phyloP scores from a whole-genome alignment of 2,888 invertebrate genomes.

The Erebia ligea region DNA sequence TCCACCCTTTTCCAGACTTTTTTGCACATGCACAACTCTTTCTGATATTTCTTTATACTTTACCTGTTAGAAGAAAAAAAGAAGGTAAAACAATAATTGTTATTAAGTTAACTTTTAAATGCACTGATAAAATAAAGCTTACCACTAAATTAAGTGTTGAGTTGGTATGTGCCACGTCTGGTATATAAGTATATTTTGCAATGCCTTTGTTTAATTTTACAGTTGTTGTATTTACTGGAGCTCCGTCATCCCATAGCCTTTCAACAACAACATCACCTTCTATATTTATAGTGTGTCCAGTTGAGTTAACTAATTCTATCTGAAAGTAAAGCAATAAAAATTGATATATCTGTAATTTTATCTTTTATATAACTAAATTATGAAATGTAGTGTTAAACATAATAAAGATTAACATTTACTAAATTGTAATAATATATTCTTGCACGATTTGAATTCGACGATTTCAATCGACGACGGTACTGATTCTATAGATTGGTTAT shows the following conservation, averaged over 20 bases:
- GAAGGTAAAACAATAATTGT: background rate
- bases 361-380: background rate
- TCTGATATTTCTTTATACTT: constrained; percentile 91
- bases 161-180: constrained; percentile 77
- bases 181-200: constrained; percentile 62
- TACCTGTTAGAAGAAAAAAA: constrained; percentile 76
- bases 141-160: constrained; percentile 89
- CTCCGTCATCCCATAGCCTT: constrained; percentile 74
- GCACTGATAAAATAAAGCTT: constrained; percentile 43
- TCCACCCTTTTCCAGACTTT: constrained; percentile 85
- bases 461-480: background rate
- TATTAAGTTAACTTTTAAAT: background rate
- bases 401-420: background rate
- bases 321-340: constrained; percentile 36
- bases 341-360: background rate
- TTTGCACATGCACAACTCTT: constrained; percentile 88
- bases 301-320: constrained; percentile 72
- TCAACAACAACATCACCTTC: constrained; percentile 69
- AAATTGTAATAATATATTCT: constrained; percentile 1
- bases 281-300: constrained; percentile 59
- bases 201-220: constrained; percentile 61
- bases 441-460: background rate
- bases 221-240: constrained; percentile 66
- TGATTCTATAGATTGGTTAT: background rate
- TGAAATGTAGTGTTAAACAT: background rate